Base-by-base conservation (phyloP, 2,888 invertebrate species). In the Cephus spinipes region DNA sequence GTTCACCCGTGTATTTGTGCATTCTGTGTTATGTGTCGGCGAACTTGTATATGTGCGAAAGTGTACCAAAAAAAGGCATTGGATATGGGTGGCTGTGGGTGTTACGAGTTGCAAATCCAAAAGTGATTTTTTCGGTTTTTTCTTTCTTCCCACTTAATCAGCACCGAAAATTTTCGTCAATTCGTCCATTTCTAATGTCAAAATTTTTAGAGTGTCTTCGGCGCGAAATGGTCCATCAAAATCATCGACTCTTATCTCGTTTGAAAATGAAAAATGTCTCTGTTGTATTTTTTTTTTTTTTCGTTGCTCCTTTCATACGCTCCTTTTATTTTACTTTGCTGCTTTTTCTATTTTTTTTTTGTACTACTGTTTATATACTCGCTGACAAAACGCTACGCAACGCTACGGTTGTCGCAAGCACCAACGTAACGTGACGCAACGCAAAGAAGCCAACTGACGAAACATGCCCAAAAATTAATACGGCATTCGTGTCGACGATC, bases 401-500 rank as follows among this genome's bases (percentile, higher is more conserved):
- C 82, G 84, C 88, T 88, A 88, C 87, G 85, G 85, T 86, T 84
- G 55, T 86, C 88, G 86, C 85, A 87, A 85, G 83, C 79, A 85
- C 86, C 82, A 81, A 69, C 31, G n/a, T n/a, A 55, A 55, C 55
- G 55, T 55, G 23, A 86, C 85, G 86, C 87, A 88, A 87, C 87
- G 86, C 85, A 86, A 85, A 83, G 55, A 90, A 90, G 89, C 89
- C 55, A 90, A 88, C 85, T 88, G 87, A 88, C 88, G 87, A 87
- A 89, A 90, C 89, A 89, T 91, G 91, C 89, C 90, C 89, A 90
- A 90, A 88, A 90, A 90, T 90, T 84, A 88, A 89, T 89, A 87
- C 87, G 91, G 89, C 89, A 90, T 90, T 89, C 89, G 79, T 82
- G 83, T 86, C 81, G 84, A 86, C 82, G 83, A 81, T 85, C 84